Conservation (phyloP, 1,140 invertebrate species). For the Aporrectodea caliginosa region DNA sequence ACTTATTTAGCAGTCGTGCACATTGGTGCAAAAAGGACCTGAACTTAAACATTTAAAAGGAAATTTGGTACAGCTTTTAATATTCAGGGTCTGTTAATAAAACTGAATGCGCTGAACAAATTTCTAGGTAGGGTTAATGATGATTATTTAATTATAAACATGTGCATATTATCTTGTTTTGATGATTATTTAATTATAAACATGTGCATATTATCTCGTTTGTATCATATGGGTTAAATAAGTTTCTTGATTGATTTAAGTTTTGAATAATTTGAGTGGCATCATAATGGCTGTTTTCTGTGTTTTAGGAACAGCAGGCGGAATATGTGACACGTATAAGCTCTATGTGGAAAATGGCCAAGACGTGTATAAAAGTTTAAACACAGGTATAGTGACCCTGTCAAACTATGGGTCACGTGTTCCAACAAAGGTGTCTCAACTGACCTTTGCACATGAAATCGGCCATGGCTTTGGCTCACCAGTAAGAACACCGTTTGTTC, state of each 20-base stretch:
- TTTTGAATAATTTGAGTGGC: conserved; percentile 28
- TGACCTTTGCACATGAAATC: conserved; percentile 97
- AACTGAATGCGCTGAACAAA: no score
- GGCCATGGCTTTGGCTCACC: conserved; percentile 96
- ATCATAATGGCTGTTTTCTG: conserved; percentile 25
- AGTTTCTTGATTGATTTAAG: conserved; percentile 4
- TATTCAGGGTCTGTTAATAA: no score
- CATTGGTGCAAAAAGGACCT: no score
- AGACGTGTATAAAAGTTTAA: conserved; percentile 66
- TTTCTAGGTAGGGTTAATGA: no score
- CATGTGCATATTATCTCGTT: background rate
- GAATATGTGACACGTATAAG: conserved; percentile 92
- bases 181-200: background rate
- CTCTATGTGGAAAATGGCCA: conserved; percentile 36
- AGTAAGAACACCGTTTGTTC: no score
- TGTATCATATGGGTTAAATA: background rate
- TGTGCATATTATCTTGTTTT: background rate
- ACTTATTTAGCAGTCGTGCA: no score
- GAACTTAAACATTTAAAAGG: no score
- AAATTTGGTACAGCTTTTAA: no score
- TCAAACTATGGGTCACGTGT: conserved; percentile 82
- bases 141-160: background rate
- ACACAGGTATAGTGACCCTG: conserved; percentile 98
- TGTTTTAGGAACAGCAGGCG: conserved; percentile 81
- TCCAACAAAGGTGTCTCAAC: conserved; percentile 79